A percentile compares a stretch with the other conserved stretches of the same genome.
Conservation (phyloP, 1,140 invertebrate genomes). For the Colletes latitarsis region DNA sequence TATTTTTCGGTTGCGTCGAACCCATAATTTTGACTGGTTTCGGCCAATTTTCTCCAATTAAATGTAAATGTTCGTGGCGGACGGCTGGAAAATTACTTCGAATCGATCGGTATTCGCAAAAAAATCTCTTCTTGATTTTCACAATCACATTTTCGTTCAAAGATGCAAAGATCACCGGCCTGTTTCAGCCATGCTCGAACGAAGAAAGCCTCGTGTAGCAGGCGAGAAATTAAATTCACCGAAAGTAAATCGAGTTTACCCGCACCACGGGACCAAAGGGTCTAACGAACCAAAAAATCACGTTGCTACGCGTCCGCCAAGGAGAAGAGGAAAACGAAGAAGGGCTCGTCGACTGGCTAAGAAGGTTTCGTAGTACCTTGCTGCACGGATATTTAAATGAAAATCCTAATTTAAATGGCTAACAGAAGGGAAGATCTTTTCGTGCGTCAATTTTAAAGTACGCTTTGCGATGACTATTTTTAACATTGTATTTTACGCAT, state of each 20-base stretch:
- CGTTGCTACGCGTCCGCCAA: conserved; percentile 33
- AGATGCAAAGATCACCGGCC: neutral
- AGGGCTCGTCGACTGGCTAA: neutral
- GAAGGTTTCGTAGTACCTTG: neutral
- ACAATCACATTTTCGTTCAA: neutral
- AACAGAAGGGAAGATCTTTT: neutral
- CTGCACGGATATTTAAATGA: conserved; percentile 21
- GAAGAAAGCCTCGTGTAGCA: conserved; percentile 7
- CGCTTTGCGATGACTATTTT: too few species aligned
- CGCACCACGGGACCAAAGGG: conserved; percentile 62
- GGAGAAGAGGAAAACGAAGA: conserved; percentile 19
- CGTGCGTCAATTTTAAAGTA: too few species aligned
- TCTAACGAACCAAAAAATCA: conserved; percentile 76
- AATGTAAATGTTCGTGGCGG: too few species aligned
- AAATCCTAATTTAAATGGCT: conserved; percentile 39
- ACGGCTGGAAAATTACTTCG: too few species aligned
- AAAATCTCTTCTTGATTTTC: too few species aligned
- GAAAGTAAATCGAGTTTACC: conserved; percentile 76
- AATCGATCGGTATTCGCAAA: too few species aligned
- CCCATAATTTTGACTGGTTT: too few species aligned
- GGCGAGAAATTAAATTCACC: conserved; percentile 77
- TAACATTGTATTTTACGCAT: too few species aligned
- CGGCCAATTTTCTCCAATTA: too few species aligned
- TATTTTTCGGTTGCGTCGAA: too few species aligned
- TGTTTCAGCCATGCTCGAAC: neutral